Evolutionary conservation across 2,888 invertebrate genomes (phyloP).

Genomic region (Chalcosyrphus nemorum): DNA sequence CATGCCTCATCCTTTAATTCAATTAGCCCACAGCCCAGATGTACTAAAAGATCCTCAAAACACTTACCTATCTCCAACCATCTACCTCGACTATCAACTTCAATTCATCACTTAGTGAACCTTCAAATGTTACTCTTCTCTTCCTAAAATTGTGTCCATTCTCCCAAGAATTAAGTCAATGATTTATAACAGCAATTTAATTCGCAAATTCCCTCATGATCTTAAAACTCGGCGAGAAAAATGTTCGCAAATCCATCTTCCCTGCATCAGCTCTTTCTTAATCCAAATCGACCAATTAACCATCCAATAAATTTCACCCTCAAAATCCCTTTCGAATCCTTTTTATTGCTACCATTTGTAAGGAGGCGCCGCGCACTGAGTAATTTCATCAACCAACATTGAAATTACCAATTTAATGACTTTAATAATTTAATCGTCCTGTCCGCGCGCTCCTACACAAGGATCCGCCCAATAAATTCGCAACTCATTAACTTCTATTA

Average conservation of each 20-base stretch:
- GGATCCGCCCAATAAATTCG: slow-evolving; percentile 43
- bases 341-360: slow-evolving; percentile 10
- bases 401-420: slow-evolving; percentile 43
- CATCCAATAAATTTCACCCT: slow-evolving; percentile 41
- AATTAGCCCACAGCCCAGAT: too few species aligned
- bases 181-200: background rate
- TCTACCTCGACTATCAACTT: too few species aligned
- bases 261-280: slow-evolving; percentile 28
- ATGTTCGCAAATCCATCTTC: background rate
- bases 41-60: too few species aligned
- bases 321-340: slow-evolving; percentile 28
- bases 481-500: slow-evolving; percentile 58
- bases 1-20: too few species aligned
- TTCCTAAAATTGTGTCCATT: background rate
- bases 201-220: background rate
- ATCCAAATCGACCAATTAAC: slow-evolving; percentile 52
- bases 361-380: background rate
- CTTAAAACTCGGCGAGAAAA: background rate
- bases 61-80: too few species aligned
- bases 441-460: background rate
- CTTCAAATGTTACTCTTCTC: too few species aligned
- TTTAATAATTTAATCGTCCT: slow-evolving; percentile 51
- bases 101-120: too few species aligned
- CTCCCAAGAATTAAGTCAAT: background rate
- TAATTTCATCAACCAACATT: slow-evolving; percentile 21